These are phyloP conservation scores for Rhagoletis zephyria DNA, from an alignment of 1,140 invertebrate genomes.

Conservation along the genomic window DNA sequence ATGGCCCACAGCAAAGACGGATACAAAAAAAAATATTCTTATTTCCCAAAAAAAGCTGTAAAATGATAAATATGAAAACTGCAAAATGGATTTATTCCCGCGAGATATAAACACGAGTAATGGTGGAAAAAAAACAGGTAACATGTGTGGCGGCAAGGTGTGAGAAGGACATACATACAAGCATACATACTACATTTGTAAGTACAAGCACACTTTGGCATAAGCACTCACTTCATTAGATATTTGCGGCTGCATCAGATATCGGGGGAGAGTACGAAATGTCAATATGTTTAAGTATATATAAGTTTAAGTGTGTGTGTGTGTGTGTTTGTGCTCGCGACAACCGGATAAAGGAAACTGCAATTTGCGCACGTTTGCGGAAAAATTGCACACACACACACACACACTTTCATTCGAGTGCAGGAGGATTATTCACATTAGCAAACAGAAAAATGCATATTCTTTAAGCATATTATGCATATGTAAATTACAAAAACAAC, in stretches of 20 bases:
- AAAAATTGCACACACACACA: background rate
- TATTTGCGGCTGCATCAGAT: constrained; percentile 14
- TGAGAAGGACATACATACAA: background rate
- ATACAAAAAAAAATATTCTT: background rate
- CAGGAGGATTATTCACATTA: background rate
- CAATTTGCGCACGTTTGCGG: constrained; percentile 38
- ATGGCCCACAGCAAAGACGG: constrained; percentile 2
- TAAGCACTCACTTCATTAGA: constrained; percentile 45
- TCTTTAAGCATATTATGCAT: constrained; percentile 46
- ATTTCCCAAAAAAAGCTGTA: background rate
- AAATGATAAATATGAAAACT: constrained; percentile 53
- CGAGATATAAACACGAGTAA: constrained; percentile 27
- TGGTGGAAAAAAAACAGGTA: background rate
- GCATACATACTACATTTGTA: background rate
- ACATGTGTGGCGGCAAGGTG: background rate
- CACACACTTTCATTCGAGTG: background rate
- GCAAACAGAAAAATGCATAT: constrained; percentile 26
- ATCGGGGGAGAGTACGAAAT: constrained; percentile 18
- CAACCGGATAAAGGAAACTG: constrained; percentile 35
- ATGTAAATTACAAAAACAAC: constrained; percentile 48
- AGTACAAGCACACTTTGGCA: background rate
- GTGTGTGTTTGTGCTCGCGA: background rate
- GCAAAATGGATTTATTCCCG: constrained; percentile 51
- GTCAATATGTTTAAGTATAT: background rate
- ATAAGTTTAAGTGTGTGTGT: background rate